Evolutionary conservation across 2,888 invertebrate genomes (phyloP).

Genomic region (Ormyrus pomaceus): DNA sequence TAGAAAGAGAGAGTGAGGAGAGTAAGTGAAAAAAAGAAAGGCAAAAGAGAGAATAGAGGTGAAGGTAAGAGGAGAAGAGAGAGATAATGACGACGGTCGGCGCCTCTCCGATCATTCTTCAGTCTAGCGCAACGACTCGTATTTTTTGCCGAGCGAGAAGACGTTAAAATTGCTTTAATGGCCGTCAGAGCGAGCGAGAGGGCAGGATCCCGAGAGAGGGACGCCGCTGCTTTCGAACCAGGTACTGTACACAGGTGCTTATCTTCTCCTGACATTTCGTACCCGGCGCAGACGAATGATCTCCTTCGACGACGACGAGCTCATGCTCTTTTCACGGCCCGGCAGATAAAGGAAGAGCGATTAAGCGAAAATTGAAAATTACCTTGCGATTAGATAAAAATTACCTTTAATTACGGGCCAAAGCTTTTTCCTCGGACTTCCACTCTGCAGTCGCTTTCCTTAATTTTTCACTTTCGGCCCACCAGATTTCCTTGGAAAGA

Average conservation of each 20-base stretch:
- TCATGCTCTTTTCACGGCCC: conserved; percentile 16
- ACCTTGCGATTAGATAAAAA: conserved; percentile 35
- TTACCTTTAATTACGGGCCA: conserved; percentile 19
- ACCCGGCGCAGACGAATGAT: conserved; percentile 53
- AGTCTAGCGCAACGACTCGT: conserved; percentile 73
- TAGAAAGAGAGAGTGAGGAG: conserved; percentile 40
- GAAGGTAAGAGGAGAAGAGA: conserved; percentile 61
- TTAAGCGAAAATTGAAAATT: conserved; percentile 43
- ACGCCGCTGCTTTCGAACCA: conserved; percentile 29
- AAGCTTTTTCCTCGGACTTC: no score
- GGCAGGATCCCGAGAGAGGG: conserved; percentile 3
- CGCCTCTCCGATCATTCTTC: conserved; percentile 74
- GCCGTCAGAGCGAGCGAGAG: conserved; percentile 53
- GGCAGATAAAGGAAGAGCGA: conserved; percentile 25
- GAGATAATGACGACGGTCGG: conserved; percentile 66
- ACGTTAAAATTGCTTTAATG: conserved; percentile 74
- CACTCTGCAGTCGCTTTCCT: no score
- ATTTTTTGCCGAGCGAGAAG: conserved; percentile 70
- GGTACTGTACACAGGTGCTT: conserved; percentile 57
- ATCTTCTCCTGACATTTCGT: conserved; percentile 55
- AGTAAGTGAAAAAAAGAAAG: conserved; percentile 55
- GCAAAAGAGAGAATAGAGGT: conserved; percentile 48
- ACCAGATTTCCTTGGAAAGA: no score
- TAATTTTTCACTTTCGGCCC: no score
- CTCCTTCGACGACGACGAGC: conserved; percentile 27